phyloP scores from a whole-genome alignment of 2,888 invertebrate genomes.

The Dione vanillae region DNA sequence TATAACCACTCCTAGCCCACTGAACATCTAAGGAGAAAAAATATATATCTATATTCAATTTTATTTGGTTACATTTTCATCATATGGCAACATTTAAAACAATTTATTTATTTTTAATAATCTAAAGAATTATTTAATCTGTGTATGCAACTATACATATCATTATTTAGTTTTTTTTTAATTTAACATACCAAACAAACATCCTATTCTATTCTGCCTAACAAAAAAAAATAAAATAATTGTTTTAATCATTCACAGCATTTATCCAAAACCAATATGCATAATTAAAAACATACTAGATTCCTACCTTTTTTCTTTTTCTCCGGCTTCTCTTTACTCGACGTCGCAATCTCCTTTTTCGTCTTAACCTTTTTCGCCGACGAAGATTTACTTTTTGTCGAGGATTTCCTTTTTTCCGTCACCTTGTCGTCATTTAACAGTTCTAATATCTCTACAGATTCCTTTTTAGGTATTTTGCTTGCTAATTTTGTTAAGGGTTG shows the following conservation, averaged over 20 bases:
- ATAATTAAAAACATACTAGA: conserved; percentile 41
- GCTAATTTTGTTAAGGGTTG: conserved; percentile 73
- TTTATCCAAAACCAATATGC: conserved; percentile 51
- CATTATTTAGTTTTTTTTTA: neutral
- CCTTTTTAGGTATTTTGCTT: conserved; percentile 73
- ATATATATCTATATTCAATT: too few species aligned
- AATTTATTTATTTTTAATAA: too few species aligned
- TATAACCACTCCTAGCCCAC: too few species aligned
- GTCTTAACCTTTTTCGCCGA: conserved; percentile 66
- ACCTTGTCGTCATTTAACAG: conserved; percentile 65
- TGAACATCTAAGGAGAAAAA: too few species aligned
- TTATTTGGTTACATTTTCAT: too few species aligned
- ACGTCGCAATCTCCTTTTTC: conserved; percentile 63
- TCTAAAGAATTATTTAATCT: too few species aligned
- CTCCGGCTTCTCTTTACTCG: conserved; percentile 62
- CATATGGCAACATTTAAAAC: too few species aligned
- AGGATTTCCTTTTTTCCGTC: conserved; percentile 68
- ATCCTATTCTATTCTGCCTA: neutral
- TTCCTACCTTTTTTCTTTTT: conserved; percentile 81
- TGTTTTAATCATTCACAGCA: conserved; percentile 54
- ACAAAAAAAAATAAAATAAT: neutral
- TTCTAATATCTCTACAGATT: conserved; percentile 65
- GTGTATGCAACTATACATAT: neutral
- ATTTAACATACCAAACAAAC: neutral
- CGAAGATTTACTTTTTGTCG: conserved; percentile 59